Base-by-base conservation (phyloP, 2,797 vertebrate genomes). In the Paratrypauchen microcephalus region DNA sequence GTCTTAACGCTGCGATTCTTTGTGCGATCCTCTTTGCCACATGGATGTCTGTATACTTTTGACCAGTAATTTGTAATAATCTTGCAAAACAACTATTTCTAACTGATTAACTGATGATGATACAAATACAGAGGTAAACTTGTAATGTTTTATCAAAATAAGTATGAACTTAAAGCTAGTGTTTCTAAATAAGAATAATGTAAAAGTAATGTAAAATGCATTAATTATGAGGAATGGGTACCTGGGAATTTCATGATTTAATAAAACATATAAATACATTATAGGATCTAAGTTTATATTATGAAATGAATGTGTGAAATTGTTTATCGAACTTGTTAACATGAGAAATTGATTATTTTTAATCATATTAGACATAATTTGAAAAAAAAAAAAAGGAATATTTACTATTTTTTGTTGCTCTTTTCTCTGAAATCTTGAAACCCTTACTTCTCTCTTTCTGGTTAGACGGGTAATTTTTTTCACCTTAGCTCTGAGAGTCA, bases 1-100 rank as follows among this genome's bases (percentile, higher is more conserved):
- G 86, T 92, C 80, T 23, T 77, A 41, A 83, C 82, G 89, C 87
- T 89, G 84, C 79, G 70, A 39, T 41, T 1, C 36, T 39, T 21
- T 62, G 18, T n/a, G 28, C 0, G 8, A 36, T 45, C 13, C 9
- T 36, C 28, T 23, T 39, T 65, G 52, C 73, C 68, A 71, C 65
- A n/a, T 48, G 19, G 13, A 62, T 36, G 24, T 67, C 68, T 16
- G 61, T 13, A 45, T 58, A 55, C 8, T 55, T 55, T 55, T 55
- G 21, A 54, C 9, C 21, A 57, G 24, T 57, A 5, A 58, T 18
- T 28, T 16, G 56, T 30, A 57, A 6, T 15, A 55, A 24, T 55
- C 41, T 55, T 24, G 11, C 24, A 21, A 55, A 64, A 24, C 23
- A 48, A 24, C 23, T 30, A 54, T 30, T 70, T 26, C n/a, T 48